Base-by-base conservation (phyloP, 2,888 invertebrate genomes). In the Ormyrus labotus region DNA sequence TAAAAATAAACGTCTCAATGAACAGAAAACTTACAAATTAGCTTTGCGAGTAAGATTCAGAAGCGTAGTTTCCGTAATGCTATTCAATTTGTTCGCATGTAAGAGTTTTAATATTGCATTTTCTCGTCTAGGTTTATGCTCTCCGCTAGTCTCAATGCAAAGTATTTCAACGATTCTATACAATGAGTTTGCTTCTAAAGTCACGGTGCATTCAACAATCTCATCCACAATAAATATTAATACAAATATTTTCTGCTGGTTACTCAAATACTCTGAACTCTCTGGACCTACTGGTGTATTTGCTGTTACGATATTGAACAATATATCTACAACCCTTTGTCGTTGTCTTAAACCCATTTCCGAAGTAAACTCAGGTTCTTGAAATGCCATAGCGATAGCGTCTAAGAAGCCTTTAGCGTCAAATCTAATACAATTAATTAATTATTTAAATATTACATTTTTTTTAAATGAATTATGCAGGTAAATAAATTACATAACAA, bases 391-490 rank as follows among this genome's bases (percentile, higher is more conserved):
- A 47, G 96, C 94, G 72, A 97, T 92, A 5, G 96, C 96, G 90
- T 97, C 97, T 60, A 97, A 92, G 84, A 96, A 96, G 87, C 97
- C 97, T 73, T 96, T 93, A 0, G 96, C 95, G 89, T 97, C 96
- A 88, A 96, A 97, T 84, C 94, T 93, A 19, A 19, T 19, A 19
- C 19, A 19, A 19, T 19, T 19, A 19, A 19, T 19, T 19, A 19
- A 19, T 19, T 19, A 19, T 19, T 19, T 19, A 19, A 1, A 19
- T 19, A 19, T 19, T 19, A 19, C 1, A 19, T 19, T 19, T 19
- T 19, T 19, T 19, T 19, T 19, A 19, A 19, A 19, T 19, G 10
- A 97, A 91, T 45, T 34, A 45, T 13, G 45, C 13, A 65, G 6
- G 19, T 70, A 19, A 1, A 63, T 7, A 53, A 68, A 53, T 10